These are phyloP conservation scores for Dermolepida albohirtum DNA, from an alignment of 2,888 invertebrate species.

Conservation along the genomic window DNA sequence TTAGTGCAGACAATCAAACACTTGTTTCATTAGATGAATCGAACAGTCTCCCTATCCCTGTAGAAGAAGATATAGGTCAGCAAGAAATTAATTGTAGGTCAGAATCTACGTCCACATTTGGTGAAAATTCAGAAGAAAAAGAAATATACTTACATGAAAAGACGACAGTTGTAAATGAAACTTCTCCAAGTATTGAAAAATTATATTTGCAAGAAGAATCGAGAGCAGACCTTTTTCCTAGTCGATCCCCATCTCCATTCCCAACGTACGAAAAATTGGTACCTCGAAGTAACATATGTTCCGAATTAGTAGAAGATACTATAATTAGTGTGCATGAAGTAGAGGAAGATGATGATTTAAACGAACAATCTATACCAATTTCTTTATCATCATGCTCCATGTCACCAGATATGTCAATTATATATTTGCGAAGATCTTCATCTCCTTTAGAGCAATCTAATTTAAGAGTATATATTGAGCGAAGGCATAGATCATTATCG, in stretches of 20 bases:
- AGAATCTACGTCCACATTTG: background rate
- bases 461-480: background rate
- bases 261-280: constrained; percentile 55
- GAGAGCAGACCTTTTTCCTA: constrained; percentile 31
- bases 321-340: constrained; percentile 64
- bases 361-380: background rate
- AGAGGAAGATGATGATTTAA: constrained; percentile 56
- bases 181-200: constrained; percentile 55
- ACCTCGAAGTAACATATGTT: constrained; percentile 59
- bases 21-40: no score
- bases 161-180: constrained; percentile 51
- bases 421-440: background rate
- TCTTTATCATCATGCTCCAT: constrained; percentile 33
- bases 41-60: no score
- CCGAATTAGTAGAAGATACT: constrained; percentile 63
- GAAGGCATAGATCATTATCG: constrained; percentile 20
- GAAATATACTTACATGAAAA: background rate
- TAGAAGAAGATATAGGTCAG: no score
- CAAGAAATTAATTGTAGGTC: background rate
- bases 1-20: no score
- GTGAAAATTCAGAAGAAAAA: background rate
- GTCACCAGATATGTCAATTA: constrained; percentile 4
- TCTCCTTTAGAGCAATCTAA: background rate
- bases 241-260: constrained; percentile 58
- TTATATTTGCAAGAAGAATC: constrained; percentile 34